These are phyloP conservation scores for Cyphomyrus plagiostoma DNA, from an alignment of 2,113 vertebrate genomes.

Conservation along the genomic window DNA sequence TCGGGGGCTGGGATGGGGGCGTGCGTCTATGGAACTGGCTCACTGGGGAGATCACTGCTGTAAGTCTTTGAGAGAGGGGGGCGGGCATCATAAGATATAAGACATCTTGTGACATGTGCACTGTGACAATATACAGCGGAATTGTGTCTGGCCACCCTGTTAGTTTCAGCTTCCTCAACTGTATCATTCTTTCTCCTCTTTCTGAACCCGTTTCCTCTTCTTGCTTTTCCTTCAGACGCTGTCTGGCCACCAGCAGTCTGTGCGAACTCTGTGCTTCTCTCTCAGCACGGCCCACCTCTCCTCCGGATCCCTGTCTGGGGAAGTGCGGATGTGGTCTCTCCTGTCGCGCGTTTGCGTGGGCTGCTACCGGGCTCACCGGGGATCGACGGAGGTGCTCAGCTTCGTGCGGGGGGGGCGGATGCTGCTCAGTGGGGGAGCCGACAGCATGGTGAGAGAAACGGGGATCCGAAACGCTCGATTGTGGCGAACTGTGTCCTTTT, in stretches of 20 bases:
- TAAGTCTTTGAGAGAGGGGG: slow-evolving; percentile 33
- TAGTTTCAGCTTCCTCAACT: neutral
- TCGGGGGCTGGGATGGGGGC: slow-evolving; percentile 70
- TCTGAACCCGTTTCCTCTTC: neutral
- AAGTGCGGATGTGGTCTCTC: slow-evolving; percentile 74
- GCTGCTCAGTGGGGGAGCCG: slow-evolving; percentile 69
- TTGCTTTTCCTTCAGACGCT: slow-evolving; percentile 53
- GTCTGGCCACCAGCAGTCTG: slow-evolving; percentile 55
- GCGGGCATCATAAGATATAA: neutral
- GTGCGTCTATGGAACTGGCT: slow-evolving; percentile 64
- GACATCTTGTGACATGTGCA: neutral
- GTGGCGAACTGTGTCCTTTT: neutral
- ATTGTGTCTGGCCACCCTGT: neutral
- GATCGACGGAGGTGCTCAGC: slow-evolving; percentile 49
- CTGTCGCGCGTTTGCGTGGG: slow-evolving; percentile 56
- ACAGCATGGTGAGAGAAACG: slow-evolving; percentile 59
- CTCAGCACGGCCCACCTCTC: slow-evolving; percentile 59
- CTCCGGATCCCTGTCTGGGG: slow-evolving; percentile 65
- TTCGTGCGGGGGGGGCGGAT: slow-evolving; percentile 60
- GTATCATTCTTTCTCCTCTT: neutral
- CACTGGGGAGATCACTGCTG: slow-evolving; percentile 43
- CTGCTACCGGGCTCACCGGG: slow-evolving; percentile 66
- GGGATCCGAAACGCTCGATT: neutral
- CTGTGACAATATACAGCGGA: neutral
- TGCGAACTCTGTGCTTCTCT: slow-evolving; percentile 66